Base-by-base conservation (phyloP, 2,797 vertebrate species). In the Clamator glandarius region DNA sequence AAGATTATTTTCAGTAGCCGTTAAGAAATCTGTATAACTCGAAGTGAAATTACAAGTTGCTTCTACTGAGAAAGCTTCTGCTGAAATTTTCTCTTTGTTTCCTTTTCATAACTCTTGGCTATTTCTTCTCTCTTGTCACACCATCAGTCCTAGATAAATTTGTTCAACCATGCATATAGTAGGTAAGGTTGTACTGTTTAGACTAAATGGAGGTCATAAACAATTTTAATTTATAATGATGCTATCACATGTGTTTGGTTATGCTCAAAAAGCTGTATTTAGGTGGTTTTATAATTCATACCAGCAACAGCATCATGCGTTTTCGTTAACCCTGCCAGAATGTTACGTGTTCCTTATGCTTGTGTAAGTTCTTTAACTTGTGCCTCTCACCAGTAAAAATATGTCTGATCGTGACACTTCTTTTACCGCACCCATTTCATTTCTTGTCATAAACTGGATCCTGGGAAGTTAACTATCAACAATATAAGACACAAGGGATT, bases 191-290 rank as follows among this genome's bases (percentile, higher is more conserved):
- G 55, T 80, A 24, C 58, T 66, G 41, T 91, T 92, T 95, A 79
- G 61, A 73, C 72, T 70, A 77, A 92, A 84, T 81, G 44, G 68
- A 85, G 79, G 75, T 74, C 55, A 70, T 87, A 84, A 89, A 70
- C 64, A 85, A 33, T 80, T 89, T 88, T 83, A 79, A 91, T 92
- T 95, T 92, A 46, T 94, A 87, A 91, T 83, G 78, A 77, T 80
- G 72, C 61, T 93, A 87, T 82, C 78, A 58, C 51, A 61, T 66
- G 31, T 46, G n/a, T 82, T 61, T 55, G 24, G 42, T 96, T 95
- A 46, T 75, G 69, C 80, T 83, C 54, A 76, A 89, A 91, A 92
- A 81, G 23, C 48, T 52, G 25, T 52, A 29, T 93, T 84, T 74
- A 79, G 79, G 59, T 85, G 64, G 46, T 62, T 89, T 89, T 93